Base-by-base conservation (phyloP, 2,888 invertebrate species). In the Phasia obesa region DNA sequence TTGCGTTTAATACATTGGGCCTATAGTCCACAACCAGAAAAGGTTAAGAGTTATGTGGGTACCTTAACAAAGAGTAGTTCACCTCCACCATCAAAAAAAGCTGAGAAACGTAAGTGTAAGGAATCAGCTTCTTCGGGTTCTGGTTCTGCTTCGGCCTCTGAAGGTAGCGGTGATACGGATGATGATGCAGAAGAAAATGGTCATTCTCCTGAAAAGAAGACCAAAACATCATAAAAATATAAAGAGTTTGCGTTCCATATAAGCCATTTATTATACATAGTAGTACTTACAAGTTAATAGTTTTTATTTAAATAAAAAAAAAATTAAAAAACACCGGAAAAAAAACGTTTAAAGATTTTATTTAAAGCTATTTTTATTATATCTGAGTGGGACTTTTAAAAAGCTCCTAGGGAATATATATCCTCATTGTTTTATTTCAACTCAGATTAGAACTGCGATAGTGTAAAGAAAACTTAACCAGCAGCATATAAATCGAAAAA, bases 1-100 rank as follows among this genome's bases (percentile, higher is more conserved):
- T 87, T 95, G 79, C 92, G 94, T 86, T 91, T 95, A 87, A 93
- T 96, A 55, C 92, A 95, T 74, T 96, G 96, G 95, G 96, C 94
- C 0, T 96, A 95, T 87, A 95, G 95, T 59, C 94, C 95, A 0
- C 95, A 96, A 83, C 93, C 93, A 0, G 93, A 93, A 31, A 94
- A 94, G 87, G 92, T 95, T 2, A 96, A 95, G 88, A 94, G 93
- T 83, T 93, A 92, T 81, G 86, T 93, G 51, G 91, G 92, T 19
- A 89, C 88, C 49, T 85, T 86, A 57, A 86, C 86, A 9, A 69
- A 60, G 21, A 79, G 42, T 15, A 70, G 42, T 23, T 31, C 79
- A n/a, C 53, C 67, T 21, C 53, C 67, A 38, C n/a, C 23, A 13
- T 44, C 81, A 0, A 83, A 76, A 42, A 87, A 87, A 78, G 21